Evolutionary conservation across 2,113 vertebrate genomes (phyloP).

Genomic region (Garra rufa): DNA sequence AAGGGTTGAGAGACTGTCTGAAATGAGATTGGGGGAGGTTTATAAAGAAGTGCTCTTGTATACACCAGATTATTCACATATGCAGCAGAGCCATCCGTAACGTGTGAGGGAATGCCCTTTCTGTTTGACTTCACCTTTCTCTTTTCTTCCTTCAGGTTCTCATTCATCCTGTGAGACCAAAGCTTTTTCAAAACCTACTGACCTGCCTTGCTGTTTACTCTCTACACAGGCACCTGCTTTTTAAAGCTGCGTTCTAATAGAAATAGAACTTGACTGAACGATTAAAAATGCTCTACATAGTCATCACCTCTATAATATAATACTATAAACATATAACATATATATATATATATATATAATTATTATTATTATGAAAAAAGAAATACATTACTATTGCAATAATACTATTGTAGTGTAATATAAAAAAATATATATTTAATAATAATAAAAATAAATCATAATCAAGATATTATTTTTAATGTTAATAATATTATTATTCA

Average conservation of each 20-base stretch:
- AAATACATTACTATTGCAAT: too few relatives aligned
- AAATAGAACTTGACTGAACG: background rate
- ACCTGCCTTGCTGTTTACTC: background rate
- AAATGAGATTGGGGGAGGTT: background rate
- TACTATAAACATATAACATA: too few relatives aligned
- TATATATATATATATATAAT: too few relatives aligned
- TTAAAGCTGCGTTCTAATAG: background rate
- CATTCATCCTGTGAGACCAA: background rate
- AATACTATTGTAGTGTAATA: too few relatives aligned
- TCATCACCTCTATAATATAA: too few relatives aligned
- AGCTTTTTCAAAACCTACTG: background rate
- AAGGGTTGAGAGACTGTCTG: background rate
- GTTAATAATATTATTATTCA: too few relatives aligned
- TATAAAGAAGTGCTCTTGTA: background rate
- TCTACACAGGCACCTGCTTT: background rate
- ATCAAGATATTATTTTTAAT: too few relatives aligned
- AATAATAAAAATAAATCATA: too few relatives aligned
- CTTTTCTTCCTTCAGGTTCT: background rate
- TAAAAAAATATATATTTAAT: too few relatives aligned
- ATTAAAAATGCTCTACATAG: too few relatives aligned
- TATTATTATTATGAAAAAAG: too few relatives aligned
- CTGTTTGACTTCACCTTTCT: background rate
- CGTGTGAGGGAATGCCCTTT: background rate
- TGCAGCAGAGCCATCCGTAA: background rate
- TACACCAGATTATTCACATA: conserved; percentile 20